These are phyloP conservation scores for Venusia cambrica DNA, from an alignment of 2,888 invertebrate species.

Conservation along the genomic window DNA sequence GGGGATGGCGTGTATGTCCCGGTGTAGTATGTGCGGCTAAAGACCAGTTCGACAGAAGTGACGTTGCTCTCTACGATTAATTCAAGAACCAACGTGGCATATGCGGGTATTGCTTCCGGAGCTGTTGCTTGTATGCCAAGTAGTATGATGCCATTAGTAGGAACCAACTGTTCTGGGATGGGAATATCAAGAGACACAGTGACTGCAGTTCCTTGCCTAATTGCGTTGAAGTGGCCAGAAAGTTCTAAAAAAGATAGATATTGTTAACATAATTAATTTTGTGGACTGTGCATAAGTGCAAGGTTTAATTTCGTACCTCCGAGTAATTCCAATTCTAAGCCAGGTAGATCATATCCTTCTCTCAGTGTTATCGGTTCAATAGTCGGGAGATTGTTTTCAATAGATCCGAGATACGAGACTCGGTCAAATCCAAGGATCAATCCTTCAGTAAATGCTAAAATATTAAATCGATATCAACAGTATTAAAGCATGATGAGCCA, in stretches of 20 bases:
- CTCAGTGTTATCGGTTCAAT: constrained; percentile 35
- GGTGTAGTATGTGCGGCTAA: constrained; percentile 34
- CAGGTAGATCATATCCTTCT: constrained; percentile 33
- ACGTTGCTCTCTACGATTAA: constrained; percentile 5
- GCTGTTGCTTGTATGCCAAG: constrained; percentile 35
- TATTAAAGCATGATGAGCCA: no score
- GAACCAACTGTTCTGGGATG: constrained; percentile 35
- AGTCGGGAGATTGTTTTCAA: constrained; percentile 25
- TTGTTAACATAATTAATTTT: no score
- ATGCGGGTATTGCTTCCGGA: constrained; percentile 18
- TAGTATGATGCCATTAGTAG: constrained; percentile 31
- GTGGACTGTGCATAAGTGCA: not conserved
- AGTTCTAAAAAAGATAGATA: no score
- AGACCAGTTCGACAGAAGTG: constrained; percentile 30
- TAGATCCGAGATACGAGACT: constrained; percentile 35
- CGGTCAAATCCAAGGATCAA: constrained; percentile 37
- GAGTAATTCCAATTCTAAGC: constrained; percentile 32
- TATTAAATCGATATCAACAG: no score
- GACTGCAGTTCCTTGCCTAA: constrained; percentile 7
- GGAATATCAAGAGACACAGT: constrained; percentile 4
- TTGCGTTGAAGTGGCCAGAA: constrained; percentile 8
- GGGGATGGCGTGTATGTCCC: constrained; percentile 28
- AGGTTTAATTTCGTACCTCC: constrained; percentile 32
- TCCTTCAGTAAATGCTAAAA: constrained; percentile 9
- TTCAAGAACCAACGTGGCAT: constrained; percentile 19